Evolutionary conservation across 2,797 vertebrate species (phyloP).

Genomic region (Micromesistius poutassou): DNA sequence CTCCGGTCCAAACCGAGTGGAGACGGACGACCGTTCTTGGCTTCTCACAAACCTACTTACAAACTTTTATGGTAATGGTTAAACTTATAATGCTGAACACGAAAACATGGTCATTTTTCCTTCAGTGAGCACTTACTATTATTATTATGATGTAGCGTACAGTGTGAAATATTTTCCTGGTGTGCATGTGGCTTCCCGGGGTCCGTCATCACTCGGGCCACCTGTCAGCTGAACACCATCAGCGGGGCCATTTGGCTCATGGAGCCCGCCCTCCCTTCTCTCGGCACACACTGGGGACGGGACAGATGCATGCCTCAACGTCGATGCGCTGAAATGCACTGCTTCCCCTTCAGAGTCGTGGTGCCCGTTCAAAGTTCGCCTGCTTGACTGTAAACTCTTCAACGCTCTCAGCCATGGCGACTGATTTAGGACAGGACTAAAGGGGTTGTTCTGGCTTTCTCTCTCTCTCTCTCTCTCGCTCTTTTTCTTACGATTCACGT

Average conservation of each 20-base stretch:
- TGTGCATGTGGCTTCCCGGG: constrained; percentile 60
- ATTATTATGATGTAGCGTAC: constrained; percentile 19
- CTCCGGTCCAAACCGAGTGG: not conserved
- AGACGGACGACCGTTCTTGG: not conserved
- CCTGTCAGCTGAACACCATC: constrained; percentile 69
- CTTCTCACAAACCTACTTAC: not conserved
- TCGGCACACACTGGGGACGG: constrained; percentile 54
- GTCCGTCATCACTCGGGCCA: constrained; percentile 63
- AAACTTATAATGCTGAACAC: constrained; percentile 1
- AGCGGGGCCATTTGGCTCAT: constrained; percentile 56
- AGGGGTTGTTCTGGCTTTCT: constrained; percentile 26
- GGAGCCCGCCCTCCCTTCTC: constrained; percentile 50
- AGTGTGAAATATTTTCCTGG: constrained; percentile 35
- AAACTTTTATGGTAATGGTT: not conserved
- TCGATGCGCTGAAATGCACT: constrained; percentile 46
- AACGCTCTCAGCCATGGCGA: constrained; percentile 22
- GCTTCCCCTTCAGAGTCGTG: constrained; percentile 34
- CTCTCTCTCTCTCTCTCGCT: constrained; percentile 2
- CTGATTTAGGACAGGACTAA: constrained; percentile 55
- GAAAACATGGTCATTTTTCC: constrained; percentile 3
- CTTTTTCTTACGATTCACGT: not conserved
- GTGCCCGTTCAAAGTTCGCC: constrained; percentile 35
- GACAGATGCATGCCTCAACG: constrained; percentile 68
- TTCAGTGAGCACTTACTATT: constrained; percentile 14
- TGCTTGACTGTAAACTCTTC: constrained; percentile 28